Percentiles rank a stretch among this genome's conserved stretches.
phyloP scores from a whole-genome alignment of 2,888 invertebrate genomes.

The Patella caerulea region DNA sequence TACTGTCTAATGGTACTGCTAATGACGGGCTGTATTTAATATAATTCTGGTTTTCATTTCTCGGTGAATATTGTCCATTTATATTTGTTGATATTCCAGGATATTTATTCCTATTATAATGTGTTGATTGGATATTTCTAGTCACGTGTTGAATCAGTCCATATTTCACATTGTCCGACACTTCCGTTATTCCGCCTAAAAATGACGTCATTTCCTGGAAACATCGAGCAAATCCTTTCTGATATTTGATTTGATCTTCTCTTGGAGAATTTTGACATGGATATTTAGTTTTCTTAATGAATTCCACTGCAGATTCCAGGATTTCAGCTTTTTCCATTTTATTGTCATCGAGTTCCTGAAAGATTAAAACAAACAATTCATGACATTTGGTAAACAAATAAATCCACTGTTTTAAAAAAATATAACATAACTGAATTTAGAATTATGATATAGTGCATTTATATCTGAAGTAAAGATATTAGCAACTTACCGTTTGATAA shows the following conservation, averaged over 20 bases:
- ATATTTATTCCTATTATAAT: too few species aligned
- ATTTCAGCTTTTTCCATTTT: conserved; percentile 1
- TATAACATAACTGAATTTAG: too few species aligned
- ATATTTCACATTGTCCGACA: not conserved
- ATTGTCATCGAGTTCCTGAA: not conserved
- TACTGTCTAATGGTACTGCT: not conserved
- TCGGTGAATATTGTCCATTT: not conserved
- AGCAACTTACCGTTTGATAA: not conserved
- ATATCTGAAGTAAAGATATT: too few species aligned
- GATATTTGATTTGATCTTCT: not conserved
- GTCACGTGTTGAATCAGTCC: not conserved
- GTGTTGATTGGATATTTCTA: not conserved
- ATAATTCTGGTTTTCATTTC: not conserved
- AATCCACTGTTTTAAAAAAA: too few species aligned
- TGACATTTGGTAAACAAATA: too few species aligned
- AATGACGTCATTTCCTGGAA: not conserved
- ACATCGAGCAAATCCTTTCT: not conserved
- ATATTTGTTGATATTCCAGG: not conserved
- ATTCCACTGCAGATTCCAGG: not conserved
- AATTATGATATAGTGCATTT: too few species aligned
- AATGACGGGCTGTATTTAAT: not conserved
- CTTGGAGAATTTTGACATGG: not conserved
- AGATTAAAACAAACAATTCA: too few species aligned
- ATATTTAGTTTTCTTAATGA: conserved; percentile 1
- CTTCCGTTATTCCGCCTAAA: not conserved